These are phyloP conservation scores for Reticulitermes speratus DNA, from an alignment of 1,140 invertebrate species.

Conservation along the genomic window DNA sequence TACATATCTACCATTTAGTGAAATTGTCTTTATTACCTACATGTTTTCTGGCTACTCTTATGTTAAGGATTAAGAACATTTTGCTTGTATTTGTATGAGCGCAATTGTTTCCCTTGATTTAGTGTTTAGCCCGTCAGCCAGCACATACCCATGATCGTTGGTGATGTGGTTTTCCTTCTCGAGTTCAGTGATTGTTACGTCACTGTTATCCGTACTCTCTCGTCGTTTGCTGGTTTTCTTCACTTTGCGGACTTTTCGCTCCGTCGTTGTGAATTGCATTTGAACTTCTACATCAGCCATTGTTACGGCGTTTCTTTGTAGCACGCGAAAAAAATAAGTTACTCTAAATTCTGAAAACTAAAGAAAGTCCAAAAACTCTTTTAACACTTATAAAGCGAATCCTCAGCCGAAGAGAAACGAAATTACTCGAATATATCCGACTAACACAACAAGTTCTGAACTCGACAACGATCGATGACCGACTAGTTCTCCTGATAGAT, in stretches of 20 bases:
- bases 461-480: not conserved
- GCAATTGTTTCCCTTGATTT: not conserved
- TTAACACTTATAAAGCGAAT: not conserved
- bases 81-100: no score
- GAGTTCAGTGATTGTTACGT: constrained; percentile 79
- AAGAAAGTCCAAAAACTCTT: not conserved
- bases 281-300: constrained; percentile 86
- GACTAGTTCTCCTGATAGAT: not conserved
- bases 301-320: constrained; percentile 39
- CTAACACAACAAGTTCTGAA: not conserved
- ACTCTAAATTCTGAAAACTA: not conserved
- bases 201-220: constrained; percentile 68
- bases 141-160: constrained; percentile 80
- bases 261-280: constrained; percentile 78
- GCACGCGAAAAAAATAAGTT: not conserved
- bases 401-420: not conserved
- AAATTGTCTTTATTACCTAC: no score
- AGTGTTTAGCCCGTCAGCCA: constrained; percentile 41
- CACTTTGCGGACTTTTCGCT: constrained; percentile 84
- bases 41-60: no score
- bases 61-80: no score
- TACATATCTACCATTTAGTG: no score
- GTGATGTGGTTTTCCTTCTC: constrained; percentile 63
- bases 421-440: not conserved
- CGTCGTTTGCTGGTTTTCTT: constrained; percentile 79